phyloP scores from a whole-genome alignment of 2,888 invertebrate genomes.

The Lithophane semibrunnea region DNA sequence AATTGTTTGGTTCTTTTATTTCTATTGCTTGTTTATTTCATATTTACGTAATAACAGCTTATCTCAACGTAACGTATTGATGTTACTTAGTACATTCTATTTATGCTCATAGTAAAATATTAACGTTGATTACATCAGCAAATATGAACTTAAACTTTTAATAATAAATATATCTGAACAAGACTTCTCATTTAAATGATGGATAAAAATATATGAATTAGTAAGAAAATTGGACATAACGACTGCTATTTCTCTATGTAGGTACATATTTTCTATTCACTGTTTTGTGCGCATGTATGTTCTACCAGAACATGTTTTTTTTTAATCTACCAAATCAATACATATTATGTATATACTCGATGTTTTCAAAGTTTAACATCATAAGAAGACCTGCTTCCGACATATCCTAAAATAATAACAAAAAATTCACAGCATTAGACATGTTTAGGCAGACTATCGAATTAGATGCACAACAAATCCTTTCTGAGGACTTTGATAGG shows the following conservation, averaged over 20 bases:
- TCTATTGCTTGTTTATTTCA: constrained; percentile 34
- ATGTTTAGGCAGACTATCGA: background rate
- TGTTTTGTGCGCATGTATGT: constrained; percentile 1
- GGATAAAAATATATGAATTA: constrained; percentile 1
- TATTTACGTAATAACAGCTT: constrained; percentile 19
- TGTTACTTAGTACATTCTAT: constrained; percentile 11
- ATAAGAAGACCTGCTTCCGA: constrained; percentile 6
- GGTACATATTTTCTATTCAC: constrained; percentile 13
- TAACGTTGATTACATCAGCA: constrained; percentile 11
- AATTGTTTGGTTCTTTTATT: constrained; percentile 46
- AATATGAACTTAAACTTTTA: background rate
- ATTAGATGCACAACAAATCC: background rate
- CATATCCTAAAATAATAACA: constrained; percentile 8
- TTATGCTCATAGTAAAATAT: constrained; percentile 6
- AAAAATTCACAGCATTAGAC: background rate
- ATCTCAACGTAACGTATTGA: constrained; percentile 2
- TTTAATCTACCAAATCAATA: background rate
- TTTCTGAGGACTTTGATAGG: background rate
- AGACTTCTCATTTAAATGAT: constrained; percentile 16
- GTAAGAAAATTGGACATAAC: background rate
- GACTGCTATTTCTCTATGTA: background rate
- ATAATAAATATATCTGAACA: background rate
- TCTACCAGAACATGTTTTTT: background rate
- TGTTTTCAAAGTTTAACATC: background rate
- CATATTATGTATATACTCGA: background rate